Evolutionary conservation across 2,113 vertebrate species (phyloP).

Genomic region (Martes martes): DNA sequence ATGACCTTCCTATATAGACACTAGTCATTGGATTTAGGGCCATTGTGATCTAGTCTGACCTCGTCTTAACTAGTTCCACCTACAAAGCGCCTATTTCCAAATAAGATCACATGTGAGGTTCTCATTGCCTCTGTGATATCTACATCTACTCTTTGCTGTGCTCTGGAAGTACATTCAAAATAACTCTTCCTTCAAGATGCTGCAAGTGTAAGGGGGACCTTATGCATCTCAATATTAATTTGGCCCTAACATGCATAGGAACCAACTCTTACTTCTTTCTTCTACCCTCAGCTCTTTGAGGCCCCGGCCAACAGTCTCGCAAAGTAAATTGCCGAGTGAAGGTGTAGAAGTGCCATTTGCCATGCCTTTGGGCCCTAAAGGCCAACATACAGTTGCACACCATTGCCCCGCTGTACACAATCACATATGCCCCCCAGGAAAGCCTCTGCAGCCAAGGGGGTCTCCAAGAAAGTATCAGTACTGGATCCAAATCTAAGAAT

Average conservation of each 20-base stretch:
- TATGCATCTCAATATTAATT: too few relatives aligned
- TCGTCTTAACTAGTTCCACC: not conserved
- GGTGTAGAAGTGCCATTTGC: too few relatives aligned
- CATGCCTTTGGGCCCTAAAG: fast-evolving
- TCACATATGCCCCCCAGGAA: not conserved
- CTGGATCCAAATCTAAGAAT: not conserved
- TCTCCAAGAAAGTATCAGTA: fast-evolving
- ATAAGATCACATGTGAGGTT: not conserved
- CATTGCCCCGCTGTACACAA: not conserved
- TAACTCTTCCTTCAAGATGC: not conserved
- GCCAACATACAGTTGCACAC: not conserved
- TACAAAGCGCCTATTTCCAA: not conserved
- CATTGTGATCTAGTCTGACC: not conserved
- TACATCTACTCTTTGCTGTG: not conserved
- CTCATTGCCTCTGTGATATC: not conserved
- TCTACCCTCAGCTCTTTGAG: not conserved
- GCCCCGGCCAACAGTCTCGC: not conserved
- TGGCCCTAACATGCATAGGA: not conserved
- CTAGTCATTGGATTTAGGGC: not conserved
- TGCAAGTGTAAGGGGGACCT: too few relatives aligned
- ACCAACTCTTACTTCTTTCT: not conserved
- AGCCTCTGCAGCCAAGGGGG: not conserved
- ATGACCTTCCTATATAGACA: not conserved
- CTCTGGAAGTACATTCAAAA: not conserved
- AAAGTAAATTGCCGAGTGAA: not conserved